Conservation (phyloP, 2,113 vertebrate species). For the Proteles cristata region DNA sequence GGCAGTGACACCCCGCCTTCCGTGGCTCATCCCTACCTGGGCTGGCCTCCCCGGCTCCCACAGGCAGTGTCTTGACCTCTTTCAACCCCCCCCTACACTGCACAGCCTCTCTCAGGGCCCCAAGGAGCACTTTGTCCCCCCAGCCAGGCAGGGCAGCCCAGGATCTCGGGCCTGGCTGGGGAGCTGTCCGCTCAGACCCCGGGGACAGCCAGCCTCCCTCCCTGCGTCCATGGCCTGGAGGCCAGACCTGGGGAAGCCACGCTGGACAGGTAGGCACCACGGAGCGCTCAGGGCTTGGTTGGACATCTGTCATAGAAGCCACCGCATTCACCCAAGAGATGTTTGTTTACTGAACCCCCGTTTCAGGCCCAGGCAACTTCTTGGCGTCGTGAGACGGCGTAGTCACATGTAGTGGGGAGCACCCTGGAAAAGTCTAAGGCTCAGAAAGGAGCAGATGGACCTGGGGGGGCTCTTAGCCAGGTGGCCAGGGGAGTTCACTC, state of each 20-base stretch:
- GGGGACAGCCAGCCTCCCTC: not conserved
- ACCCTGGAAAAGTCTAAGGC: not conserved
- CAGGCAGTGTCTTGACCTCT: not conserved
- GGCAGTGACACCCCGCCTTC: not conserved
- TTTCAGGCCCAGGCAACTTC: not conserved
- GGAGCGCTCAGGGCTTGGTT: too few species aligned
- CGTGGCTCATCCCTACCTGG: not conserved
- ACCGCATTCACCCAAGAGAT: not conserved
- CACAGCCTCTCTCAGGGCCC: not conserved
- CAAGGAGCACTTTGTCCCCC: not conserved
- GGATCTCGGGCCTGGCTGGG: not conserved
- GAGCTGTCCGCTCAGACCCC: not conserved
- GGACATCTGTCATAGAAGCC: not conserved
- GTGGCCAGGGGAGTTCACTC: too few species aligned
- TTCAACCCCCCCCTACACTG: not conserved
- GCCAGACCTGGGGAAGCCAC: not conserved
- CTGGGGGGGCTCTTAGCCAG: not conserved
- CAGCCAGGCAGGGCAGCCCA: not conserved
- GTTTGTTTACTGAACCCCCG: accelerated
- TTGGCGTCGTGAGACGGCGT: accelerated
- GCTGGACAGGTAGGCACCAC: accelerated
- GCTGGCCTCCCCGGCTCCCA: not conserved
- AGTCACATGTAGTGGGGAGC: accelerated
- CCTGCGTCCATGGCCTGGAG: not conserved
- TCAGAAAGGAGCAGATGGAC: accelerated